Conservation (phyloP, 2,113 vertebrate species). For the Salvelinus namaycush region DNA sequence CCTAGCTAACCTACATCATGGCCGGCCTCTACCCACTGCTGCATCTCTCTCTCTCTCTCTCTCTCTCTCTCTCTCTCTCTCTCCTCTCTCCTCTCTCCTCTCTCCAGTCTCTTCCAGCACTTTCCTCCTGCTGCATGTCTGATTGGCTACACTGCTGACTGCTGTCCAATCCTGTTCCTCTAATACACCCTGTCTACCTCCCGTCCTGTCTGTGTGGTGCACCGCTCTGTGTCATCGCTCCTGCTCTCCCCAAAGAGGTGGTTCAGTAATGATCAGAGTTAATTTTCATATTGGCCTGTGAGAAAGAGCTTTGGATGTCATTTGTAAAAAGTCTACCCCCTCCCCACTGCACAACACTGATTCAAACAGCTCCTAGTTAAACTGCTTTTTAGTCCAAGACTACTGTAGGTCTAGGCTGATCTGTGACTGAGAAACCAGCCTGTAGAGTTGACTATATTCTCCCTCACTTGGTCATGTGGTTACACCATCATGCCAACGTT, state of each 20-base stretch:
- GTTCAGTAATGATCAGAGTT: too few relatives aligned
- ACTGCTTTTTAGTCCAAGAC: too few relatives aligned
- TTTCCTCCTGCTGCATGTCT: slow-evolving; percentile 51
- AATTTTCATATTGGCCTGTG: neutral
- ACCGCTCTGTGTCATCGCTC: slow-evolving; percentile 34
- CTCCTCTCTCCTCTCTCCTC: too few relatives aligned
- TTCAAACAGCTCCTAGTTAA: too few relatives aligned
- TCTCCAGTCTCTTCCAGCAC: slow-evolving; percentile 46
- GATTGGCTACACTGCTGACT: slow-evolving; percentile 37
- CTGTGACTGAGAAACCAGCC: neutral
- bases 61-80: slow-evolving; percentile 12
- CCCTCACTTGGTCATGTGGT: too few relatives aligned
- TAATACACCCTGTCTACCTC: slow-evolving; percentile 10
- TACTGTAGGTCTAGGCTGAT: too few relatives aligned
- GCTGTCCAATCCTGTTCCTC: slow-evolving; percentile 12
- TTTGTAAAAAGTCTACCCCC: too few relatives aligned
- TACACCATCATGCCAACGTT: neutral
- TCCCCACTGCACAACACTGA: too few relatives aligned
- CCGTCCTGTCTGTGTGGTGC: slow-evolving; percentile 41
- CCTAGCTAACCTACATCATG: slow-evolving; percentile 25
- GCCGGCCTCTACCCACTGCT: neutral
- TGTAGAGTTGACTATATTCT: too few relatives aligned
- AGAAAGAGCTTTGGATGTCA: neutral
- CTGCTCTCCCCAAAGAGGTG: too few relatives aligned
- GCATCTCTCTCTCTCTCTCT: neutral